Evolutionary conservation across 2,797 vertebrate species (phyloP).

Genomic region (Fistularia tabacaria): DNA sequence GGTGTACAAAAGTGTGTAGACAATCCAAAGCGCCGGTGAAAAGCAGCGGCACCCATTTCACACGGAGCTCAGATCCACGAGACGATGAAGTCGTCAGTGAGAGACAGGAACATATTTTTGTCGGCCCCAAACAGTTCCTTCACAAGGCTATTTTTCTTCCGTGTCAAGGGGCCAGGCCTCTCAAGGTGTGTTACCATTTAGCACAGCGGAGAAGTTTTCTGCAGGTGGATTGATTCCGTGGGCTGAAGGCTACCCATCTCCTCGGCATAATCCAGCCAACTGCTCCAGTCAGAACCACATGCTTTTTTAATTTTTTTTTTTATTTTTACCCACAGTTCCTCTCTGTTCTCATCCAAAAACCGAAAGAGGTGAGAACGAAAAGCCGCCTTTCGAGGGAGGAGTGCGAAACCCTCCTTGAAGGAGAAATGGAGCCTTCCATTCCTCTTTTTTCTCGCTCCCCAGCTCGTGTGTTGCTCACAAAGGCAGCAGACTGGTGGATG

Average conservation of each 20-base stretch:
- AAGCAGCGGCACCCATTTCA: conserved; percentile 12
- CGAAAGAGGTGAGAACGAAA: conserved; percentile 56
- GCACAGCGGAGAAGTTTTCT: conserved; percentile 47
- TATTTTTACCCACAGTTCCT: conserved; percentile 61
- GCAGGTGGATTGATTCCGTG: conserved; percentile 65
- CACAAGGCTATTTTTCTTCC: conserved; percentile 58
- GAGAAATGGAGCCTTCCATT: conserved; percentile 57
- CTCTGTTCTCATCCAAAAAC: conserved; percentile 63
- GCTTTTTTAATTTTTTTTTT: conserved; percentile 14
- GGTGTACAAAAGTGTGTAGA: no score
- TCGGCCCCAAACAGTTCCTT: conserved; percentile 56
- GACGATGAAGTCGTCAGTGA: conserved; percentile 56
- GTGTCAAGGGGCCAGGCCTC: conserved; percentile 64
- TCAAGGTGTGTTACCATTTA: conserved; percentile 72
- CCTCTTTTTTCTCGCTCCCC: conserved; percentile 42
- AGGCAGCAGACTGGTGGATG: conserved; percentile 64
- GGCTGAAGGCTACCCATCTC: conserved; percentile 64
- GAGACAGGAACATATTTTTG: conserved; percentile 58
- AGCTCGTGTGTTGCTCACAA: conserved; percentile 65
- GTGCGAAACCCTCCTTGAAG: conserved; percentile 66
- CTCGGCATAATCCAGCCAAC: conserved; percentile 54
- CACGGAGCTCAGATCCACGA: conserved; percentile 52
- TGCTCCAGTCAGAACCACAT: conserved; percentile 54
- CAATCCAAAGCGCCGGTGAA: no score
- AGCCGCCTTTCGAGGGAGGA: conserved; percentile 57